Conservation (phyloP, 1,140 invertebrate species). For the Heliconius congener region DNA sequence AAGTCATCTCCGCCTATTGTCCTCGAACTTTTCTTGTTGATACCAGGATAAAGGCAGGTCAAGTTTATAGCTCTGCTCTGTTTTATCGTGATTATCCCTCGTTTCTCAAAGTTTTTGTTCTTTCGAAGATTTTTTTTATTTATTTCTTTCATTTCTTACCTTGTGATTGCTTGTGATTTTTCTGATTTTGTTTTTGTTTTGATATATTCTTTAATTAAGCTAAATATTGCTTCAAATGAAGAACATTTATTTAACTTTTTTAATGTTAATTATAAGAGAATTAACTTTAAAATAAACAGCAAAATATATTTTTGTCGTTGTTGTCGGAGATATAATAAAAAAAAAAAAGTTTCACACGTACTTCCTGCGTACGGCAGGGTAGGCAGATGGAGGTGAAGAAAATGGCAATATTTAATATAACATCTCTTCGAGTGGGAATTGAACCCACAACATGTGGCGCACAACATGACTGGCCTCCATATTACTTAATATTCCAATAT, state of each 20-base stretch:
- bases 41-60: conserved; percentile 63
- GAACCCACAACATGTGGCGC: no score
- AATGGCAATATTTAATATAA: no score
- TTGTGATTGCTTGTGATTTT: conserved; percentile 20
- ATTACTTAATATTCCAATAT: background rate
- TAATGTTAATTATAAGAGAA: background rate
- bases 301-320: background rate
- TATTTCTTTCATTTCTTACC: conserved; percentile 5
- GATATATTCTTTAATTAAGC: background rate
- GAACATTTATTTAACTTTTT: background rate
- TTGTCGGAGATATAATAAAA: no score
- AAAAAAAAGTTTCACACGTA: no score
- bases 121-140: conserved; percentile 49
- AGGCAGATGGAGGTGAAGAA: no score
- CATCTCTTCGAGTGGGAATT: no score
- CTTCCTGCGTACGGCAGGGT: no score
- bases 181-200: conserved; percentile 6
- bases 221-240: background rate
- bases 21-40: conserved; percentile 59
- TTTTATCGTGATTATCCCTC: conserved; percentile 72
- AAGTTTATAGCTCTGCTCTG: conserved; percentile 62
- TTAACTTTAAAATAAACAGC: background rate
- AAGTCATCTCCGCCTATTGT: conserved; percentile 49
- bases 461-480: no score
- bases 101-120: conserved; percentile 51